These are phyloP conservation scores for Clitarchus hookeri DNA, from an alignment of 2,888 invertebrate genomes.

Conservation along the genomic window DNA sequence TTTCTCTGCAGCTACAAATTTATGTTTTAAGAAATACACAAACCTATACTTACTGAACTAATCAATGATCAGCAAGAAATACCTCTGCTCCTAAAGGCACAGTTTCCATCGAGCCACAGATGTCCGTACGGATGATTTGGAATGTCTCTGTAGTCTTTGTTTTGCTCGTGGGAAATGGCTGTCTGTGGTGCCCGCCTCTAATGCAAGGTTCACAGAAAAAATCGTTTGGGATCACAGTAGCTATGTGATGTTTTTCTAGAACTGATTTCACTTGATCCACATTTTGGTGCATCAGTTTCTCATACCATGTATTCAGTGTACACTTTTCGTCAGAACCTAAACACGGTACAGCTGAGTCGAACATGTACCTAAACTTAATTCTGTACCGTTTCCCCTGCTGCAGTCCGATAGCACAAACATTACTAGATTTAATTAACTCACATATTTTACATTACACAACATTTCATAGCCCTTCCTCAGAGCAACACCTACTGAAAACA, in stretches of 20 bases:
- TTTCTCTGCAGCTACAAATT: background rate
- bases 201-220: background rate
- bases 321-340: background rate
- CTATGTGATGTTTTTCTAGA: background rate
- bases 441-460: background rate
- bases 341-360: background rate
- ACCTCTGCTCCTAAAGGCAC: background rate
- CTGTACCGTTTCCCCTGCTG: background rate
- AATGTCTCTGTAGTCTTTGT: background rate
- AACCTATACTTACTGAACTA: background rate
- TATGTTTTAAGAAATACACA: background rate
- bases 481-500: background rate
- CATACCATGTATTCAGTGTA: background rate
- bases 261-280: background rate
- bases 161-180: background rate
- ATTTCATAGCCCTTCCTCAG: background rate
- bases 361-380: background rate
- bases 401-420: background rate
- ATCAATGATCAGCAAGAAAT: background rate
- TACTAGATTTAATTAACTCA: background rate
- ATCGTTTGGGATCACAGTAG: background rate
- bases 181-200: background rate
- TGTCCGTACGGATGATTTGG: background rate
- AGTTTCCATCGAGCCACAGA: background rate
- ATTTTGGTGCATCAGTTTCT: background rate